Percentiles rank a stretch among this genome's conserved stretches.
phyloP scores from a whole-genome alignment of 2,797 vertebrate species.

The Falco concolor region DNA sequence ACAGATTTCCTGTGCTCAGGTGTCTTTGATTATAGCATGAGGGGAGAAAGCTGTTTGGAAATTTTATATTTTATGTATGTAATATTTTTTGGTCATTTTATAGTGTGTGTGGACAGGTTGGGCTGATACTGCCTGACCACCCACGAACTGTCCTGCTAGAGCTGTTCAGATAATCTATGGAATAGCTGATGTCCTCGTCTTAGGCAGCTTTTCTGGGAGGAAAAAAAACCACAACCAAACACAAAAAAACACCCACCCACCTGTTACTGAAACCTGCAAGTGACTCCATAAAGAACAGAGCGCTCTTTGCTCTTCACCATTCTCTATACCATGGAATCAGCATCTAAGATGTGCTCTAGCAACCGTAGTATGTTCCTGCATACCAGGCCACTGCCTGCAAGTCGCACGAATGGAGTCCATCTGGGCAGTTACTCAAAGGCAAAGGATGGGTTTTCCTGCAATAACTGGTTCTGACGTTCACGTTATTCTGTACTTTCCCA shows the following conservation, averaged over 20 bases:
- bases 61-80: not conserved
- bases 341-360: not conserved
- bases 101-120: not conserved
- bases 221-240: not conserved
- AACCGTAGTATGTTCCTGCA: rapidly evolving
- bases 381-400: not conserved
- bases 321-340: not conserved
- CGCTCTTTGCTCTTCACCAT: not conserved
- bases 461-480: not conserved
- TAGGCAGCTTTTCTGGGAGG: not conserved
- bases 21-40: not conserved
- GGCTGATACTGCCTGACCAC: not conserved
- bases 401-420: not conserved
- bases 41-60: not conserved
- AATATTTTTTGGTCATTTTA: not conserved
- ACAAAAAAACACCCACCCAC: not conserved
- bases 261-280: not conserved
- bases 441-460: not conserved
- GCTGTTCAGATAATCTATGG: not conserved
- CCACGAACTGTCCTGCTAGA: not conserved
- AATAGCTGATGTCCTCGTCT: not conserved
- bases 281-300: not conserved
- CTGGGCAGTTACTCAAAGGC: not conserved
- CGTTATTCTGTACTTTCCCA: not conserved
- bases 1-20: not conserved